A percentile compares a stretch with the other conserved stretches of the same genome.
These are phyloP conservation scores for Cataglyphis altisquamis DNA, from an alignment of 2,888 invertebrate species.

Conservation along the genomic window DNA sequence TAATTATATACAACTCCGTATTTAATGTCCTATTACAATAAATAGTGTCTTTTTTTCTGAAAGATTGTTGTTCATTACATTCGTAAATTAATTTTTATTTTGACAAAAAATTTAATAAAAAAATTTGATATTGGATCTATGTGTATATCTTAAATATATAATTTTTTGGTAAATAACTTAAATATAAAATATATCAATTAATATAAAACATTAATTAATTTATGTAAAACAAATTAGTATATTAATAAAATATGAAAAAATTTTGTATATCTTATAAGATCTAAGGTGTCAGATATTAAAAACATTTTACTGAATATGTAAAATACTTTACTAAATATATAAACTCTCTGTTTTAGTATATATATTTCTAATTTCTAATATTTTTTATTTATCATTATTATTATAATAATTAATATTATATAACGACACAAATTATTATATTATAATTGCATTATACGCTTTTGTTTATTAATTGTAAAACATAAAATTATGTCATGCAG, in stretches of 20 bases:
- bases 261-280: not conserved
- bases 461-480: not conserved
- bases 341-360: not conserved
- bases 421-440: not conserved
- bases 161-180: not conserved
- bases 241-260: not conserved
- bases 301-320: not conserved
- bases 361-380: not conserved
- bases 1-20: not conserved
- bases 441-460: not conserved
- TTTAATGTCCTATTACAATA: constrained; percentile 7
- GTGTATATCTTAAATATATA: not conserved
- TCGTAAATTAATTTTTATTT: not conserved
- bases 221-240: not conserved
- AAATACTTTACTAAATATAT: not conserved
- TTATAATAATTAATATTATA: no score
- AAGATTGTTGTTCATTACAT: constrained; percentile 3
- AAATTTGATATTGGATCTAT: not conserved
- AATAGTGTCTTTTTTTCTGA: not conserved
- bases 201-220: not conserved
- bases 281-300: not conserved
- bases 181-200: not conserved
- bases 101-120: not conserved
- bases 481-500: not conserved
- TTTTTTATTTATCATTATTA: not conserved